phyloP scores from a whole-genome alignment of 2,888 invertebrate genomes.

The Junonia oenone region DNA sequence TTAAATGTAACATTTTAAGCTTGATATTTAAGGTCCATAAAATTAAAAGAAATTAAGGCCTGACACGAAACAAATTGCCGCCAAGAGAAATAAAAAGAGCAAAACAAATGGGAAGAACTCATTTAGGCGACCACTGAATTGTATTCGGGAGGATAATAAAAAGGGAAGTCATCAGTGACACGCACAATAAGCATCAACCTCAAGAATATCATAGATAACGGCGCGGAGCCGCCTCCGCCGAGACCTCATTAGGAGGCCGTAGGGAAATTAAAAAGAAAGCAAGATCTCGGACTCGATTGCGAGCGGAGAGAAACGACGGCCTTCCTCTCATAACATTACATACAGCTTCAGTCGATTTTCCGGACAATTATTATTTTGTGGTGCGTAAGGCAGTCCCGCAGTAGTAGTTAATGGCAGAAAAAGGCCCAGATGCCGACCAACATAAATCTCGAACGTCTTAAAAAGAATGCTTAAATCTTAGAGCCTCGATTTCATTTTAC shows the following conservation, averaged over 20 bases:
- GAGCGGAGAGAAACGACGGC: conserved; percentile 67
- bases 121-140: conserved; percentile 76
- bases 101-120: conserved; percentile 76
- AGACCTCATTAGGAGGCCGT: conserved; percentile 79
- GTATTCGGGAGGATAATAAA: conserved; percentile 79
- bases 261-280: conserved; percentile 81
- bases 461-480: conserved; percentile 20
- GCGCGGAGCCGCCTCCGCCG: conserved; percentile 62
- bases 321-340: conserved; percentile 79
- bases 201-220: conserved; percentile 80
- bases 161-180: conserved; percentile 79
- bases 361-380: conserved; percentile 80
- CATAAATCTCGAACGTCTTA: conserved; percentile 27
- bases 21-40: conserved; percentile 10
- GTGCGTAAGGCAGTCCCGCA: conserved; percentile 72
- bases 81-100: conserved; percentile 77
- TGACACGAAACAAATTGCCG: conserved; percentile 56
- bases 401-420: conserved; percentile 67
- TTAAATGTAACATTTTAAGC: neutral
- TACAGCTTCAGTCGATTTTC: conserved; percentile 77
- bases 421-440: conserved; percentile 25
- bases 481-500: neutral
- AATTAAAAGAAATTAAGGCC: conserved; percentile 26
- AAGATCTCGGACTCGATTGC: conserved; percentile 78
- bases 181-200: conserved; percentile 81